phyloP scores from a whole-genome alignment of 2,888 invertebrate genomes.

The Eristalis pertinax region DNA sequence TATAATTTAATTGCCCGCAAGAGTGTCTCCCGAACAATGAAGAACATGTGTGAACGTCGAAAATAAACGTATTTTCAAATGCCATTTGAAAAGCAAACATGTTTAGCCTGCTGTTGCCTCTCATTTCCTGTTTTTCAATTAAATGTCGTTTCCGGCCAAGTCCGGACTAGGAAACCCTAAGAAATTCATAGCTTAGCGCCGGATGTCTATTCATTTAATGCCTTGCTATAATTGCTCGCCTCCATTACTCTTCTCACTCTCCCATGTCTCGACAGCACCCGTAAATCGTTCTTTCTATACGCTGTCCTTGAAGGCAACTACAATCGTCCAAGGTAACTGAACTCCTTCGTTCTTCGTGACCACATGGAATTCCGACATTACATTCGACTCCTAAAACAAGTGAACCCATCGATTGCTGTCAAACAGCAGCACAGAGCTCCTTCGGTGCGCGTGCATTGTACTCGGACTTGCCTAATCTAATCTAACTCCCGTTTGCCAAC shows the following conservation, averaged over 20 bases:
- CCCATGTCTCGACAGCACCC: not conserved
- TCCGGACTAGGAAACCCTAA: no score
- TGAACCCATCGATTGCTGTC: not conserved
- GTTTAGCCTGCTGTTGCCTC: no score
- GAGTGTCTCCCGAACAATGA: no score
- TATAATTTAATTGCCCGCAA: no score
- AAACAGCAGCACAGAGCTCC: not conserved
- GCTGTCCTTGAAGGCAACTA: not conserved
- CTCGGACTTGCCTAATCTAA: not conserved
- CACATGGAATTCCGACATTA: not conserved
- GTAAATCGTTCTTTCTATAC: not conserved
- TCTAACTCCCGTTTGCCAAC: not conserved
- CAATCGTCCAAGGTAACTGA: not conserved
- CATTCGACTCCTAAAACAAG: not conserved
- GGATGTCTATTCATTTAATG: not conserved
- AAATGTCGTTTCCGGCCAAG: no score
- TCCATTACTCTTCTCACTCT: not conserved
- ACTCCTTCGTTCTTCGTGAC: not conserved
- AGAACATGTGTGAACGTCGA: no score
- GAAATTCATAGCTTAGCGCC: no score
- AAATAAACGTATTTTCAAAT: no score
- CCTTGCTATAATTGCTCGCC: not conserved
- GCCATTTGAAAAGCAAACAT: no score
- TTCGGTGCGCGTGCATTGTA: not conserved
- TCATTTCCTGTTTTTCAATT: no score